A percentile compares a stretch with the other conserved stretches of the same genome.
Conservation (phyloP, 1,140 invertebrate genomes). For the Anoplolepis gracilipes region DNA sequence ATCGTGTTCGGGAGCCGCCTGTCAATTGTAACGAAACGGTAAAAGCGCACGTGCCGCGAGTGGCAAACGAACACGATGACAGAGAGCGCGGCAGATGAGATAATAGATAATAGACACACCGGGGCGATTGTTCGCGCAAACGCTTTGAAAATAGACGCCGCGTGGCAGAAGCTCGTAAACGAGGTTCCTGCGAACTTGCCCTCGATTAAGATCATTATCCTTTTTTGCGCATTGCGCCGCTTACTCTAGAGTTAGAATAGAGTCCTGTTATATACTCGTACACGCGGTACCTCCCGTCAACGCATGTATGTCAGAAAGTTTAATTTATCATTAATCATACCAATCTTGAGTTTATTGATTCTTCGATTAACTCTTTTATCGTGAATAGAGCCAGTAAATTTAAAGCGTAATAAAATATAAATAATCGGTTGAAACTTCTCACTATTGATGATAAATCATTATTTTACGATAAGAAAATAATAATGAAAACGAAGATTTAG, state of each 20-base stretch:
- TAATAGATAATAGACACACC: conserved; percentile 64
- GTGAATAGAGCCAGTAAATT: neutral
- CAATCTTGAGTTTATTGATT: neutral
- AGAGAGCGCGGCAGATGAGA: conserved; percentile 23
- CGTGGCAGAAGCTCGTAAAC: conserved; percentile 31
- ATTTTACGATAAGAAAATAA: neutral
- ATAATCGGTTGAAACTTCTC: neutral
- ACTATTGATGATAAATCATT: neutral
- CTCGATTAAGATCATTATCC: conserved; percentile 65
- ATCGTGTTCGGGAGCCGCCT: conserved; percentile 23
- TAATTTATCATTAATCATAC: conserved; percentile 17
- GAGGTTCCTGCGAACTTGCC: conserved; percentile 27
- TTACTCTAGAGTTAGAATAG: neutral
- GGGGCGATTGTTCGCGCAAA: conserved; percentile 58
- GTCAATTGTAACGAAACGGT: conserved; percentile 45
- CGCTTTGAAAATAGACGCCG: conserved; percentile 27
- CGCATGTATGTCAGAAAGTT: neutral
- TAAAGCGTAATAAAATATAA: neutral
- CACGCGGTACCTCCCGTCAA: neutral
- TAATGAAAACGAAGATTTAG: neutral
- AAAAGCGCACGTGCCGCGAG: conserved; percentile 53
- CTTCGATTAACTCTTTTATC: conserved; percentile 2
- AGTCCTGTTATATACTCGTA: conserved; percentile 19
- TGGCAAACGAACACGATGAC: conserved; percentile 42
- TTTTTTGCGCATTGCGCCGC: conserved; percentile 33